Evolutionary conservation across 2,888 invertebrate genomes (phyloP).

Genomic region (Leptopilina myrica): DNA sequence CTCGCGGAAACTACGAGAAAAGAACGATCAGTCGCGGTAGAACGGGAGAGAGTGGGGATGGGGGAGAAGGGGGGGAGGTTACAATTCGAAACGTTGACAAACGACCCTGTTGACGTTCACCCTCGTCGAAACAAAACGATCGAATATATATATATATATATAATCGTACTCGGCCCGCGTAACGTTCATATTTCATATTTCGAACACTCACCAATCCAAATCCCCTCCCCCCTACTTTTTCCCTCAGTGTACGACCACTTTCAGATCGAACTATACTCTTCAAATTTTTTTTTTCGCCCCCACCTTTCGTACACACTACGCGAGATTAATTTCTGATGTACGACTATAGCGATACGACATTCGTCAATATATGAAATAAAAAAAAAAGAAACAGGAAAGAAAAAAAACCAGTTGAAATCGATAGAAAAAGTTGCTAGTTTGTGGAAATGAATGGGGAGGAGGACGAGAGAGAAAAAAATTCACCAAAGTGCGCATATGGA

Average conservation of each 20-base stretch:
- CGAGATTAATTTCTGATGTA: slow-evolving; percentile 48
- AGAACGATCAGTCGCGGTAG: slow-evolving; percentile 29
- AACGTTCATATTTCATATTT: slow-evolving; percentile 70
- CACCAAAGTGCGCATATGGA: not conserved
- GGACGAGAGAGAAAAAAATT: not conserved
- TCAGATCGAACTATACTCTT: slow-evolving; percentile 13
- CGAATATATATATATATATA: slow-evolving; percentile 38
- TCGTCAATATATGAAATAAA: slow-evolving; percentile 42
- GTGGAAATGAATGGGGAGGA: not conserved
- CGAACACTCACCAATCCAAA: slow-evolving; percentile 61
- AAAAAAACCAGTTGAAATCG: slow-evolving; percentile 19
- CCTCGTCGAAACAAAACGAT: slow-evolving; percentile 70
- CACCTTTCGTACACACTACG: slow-evolving; percentile 39
- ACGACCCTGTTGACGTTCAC: slow-evolving; percentile 73
- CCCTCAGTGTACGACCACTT: slow-evolving; percentile 29
- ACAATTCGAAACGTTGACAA: slow-evolving; percentile 64
- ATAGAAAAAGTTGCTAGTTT: slow-evolving; percentile 29
- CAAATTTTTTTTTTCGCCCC: slow-evolving; percentile 43
- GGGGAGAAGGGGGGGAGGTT: slow-evolving; percentile 16
- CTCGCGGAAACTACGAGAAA: slow-evolving; percentile 29
- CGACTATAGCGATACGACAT: slow-evolving; percentile 41
- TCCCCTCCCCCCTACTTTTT: slow-evolving; percentile 17
- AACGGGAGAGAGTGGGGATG: too few species aligned
- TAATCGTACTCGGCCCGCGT: slow-evolving; percentile 52
- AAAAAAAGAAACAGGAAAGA: not conserved